Percentiles rank a stretch among this genome's conserved stretches.
phyloP scores from a whole-genome alignment of 2,888 invertebrate species.

The Quadroppia sp. region DNA sequence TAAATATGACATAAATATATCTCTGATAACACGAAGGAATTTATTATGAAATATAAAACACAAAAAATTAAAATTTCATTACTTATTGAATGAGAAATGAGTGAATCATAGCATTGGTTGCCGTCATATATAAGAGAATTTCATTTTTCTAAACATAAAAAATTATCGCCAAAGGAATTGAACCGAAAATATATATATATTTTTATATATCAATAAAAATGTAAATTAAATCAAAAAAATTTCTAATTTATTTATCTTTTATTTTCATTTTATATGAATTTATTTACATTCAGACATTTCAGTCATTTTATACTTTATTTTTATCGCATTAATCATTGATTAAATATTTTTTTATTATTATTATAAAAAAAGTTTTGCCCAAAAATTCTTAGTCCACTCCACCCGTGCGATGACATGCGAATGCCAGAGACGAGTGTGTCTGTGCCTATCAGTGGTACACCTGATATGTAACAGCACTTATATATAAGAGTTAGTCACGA shows the following conservation, averaged over 20 bases:
- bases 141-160: not conserved
- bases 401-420: slow-evolving; percentile 30
- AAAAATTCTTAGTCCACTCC: slow-evolving; percentile 20
- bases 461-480: not conserved
- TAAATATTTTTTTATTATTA: too few relatives aligned
- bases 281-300: too few relatives aligned
- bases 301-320: too few relatives aligned
- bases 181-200: too few relatives aligned
- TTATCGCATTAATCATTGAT: too few relatives aligned
- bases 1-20: slow-evolving; percentile 1
- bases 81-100: slow-evolving; percentile 3
- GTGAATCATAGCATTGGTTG: not conserved
- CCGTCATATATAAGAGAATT: not conserved
- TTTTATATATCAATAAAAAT: too few relatives aligned
- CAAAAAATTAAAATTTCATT: too few relatives aligned
- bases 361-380: not conserved
- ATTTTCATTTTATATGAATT: not conserved
- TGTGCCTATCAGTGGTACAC: not conserved
- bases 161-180: too few relatives aligned
- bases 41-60: not conserved
- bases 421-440: not conserved
- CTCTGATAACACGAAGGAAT: slow-evolving; percentile 21
- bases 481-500: slow-evolving; percentile 25
- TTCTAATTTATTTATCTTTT: not conserved
- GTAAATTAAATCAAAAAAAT: not conserved